Evolutionary conservation across 2,113 vertebrate species (phyloP), one percentile per base, ranked within the genome.

Genomic region (Chaetura pelagica): DNA sequence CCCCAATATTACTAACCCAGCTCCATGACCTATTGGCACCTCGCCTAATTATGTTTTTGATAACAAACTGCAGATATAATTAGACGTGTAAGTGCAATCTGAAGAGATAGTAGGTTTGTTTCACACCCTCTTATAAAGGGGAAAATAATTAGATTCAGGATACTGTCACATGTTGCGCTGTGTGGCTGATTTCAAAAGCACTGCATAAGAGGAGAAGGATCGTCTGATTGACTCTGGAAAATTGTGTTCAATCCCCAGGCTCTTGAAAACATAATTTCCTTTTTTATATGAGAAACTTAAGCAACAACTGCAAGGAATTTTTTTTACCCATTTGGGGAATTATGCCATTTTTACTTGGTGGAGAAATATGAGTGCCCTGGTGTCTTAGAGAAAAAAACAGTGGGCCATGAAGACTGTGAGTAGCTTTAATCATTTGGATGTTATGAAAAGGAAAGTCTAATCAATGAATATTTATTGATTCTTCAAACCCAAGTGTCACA

Each of bases 61-160:
- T 75, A 91, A 69, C 48, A 69, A 87, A 63, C 46, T 88, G 67
- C 57, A 91, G 89, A 58, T 68, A 46, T 20, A 89, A 90, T 96
- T 88, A 80, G 84, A 80, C 74, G 61, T 7, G 44, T 44, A 80
- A 94, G 40, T 68, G 80, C 34, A 84, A 27, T 44, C 34, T 62
- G 35, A 92, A 81, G 68, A 63, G 48, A 21, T 44, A n/a, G 29
- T 51, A 62, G 83, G 57, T 46, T 64, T 78, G 71, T 77, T 94
- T 95, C 87, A 38, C 89, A 71, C 71, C 69, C 80, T 66, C 61
- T 77, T 59, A 30, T 54, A 80, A 91, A 78, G 0, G 23, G 51
- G 62, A 58, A 86, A 89, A 76, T 93, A 96, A 93, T 94, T 91
- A 90, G 63, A 87, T 80, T 67, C 57, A 32, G 72, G 81, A 38